phyloP scores from a whole-genome alignment of 2,113 vertebrate species.

The Globicephala melas region DNA sequence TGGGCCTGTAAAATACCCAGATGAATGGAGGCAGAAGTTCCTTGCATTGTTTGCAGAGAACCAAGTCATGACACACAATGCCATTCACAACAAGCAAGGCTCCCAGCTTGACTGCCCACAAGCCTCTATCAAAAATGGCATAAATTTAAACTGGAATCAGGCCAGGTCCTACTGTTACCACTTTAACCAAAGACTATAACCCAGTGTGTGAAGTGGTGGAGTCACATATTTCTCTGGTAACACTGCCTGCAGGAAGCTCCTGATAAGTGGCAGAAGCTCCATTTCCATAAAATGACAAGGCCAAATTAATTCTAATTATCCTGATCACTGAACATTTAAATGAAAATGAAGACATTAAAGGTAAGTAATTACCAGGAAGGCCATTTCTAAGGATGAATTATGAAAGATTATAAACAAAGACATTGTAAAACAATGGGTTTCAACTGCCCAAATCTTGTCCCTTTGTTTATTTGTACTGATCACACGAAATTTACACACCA shows the following conservation, averaged over 20 bases:
- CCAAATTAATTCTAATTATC: slow-evolving; percentile 92
- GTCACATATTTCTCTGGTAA: slow-evolving; percentile 82
- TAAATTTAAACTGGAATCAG: slow-evolving; percentile 58
- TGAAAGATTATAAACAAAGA: slow-evolving; percentile 69
- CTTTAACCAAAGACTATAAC: slow-evolving; percentile 59
- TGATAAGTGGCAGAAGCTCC: slow-evolving; percentile 83
- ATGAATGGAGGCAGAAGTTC: not conserved
- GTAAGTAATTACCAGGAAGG: slow-evolving; percentile 89
- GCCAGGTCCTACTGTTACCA: slow-evolving; percentile 60
- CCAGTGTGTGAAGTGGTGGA: slow-evolving; percentile 78
- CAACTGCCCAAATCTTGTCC: slow-evolving; percentile 49
- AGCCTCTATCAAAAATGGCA: slow-evolving; percentile 48
- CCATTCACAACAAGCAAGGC: not conserved
- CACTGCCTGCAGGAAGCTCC: slow-evolving; percentile 76
- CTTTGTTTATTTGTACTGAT: slow-evolving; percentile 71
- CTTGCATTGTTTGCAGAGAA: not conserved
- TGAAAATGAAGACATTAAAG: slow-evolving; percentile 91
- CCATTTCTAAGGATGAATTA: slow-evolving; percentile 79
- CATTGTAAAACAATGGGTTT: slow-evolving; percentile 51
- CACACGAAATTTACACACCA: slow-evolving; percentile 55
- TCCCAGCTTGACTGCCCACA: not conserved
- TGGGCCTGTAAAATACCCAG: not conserved
- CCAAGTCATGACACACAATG: not conserved
- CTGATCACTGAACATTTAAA: slow-evolving; percentile 89
- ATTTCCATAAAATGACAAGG: slow-evolving; percentile 86